Evolutionary conservation across 2,888 invertebrate genomes (phyloP), one percentile per base, ranked within the genome.

Genomic region (Mylabris sibirica): DNA sequence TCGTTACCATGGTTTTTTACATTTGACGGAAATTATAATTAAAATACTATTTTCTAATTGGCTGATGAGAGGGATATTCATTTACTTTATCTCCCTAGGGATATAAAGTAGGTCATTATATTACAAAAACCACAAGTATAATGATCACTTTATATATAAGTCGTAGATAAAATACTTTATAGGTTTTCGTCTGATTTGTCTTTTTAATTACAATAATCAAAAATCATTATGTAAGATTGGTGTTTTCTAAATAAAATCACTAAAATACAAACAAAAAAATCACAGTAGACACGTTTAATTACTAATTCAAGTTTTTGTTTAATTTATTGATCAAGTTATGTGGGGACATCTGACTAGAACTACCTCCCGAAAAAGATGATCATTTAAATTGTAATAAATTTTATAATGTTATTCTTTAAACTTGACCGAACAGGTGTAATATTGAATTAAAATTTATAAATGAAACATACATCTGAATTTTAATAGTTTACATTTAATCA

Each of bases 251-350:
- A 44, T 8, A 17, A 44, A n/a, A n/a, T n/a, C n/a, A n/a, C n/a
- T n/a, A n/a, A 44, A 17, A 44, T 17, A 30, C 5, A 3, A 17
- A 17, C 12, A 44, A 44, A 17, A 44, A 12, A 17, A n/a, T 17
- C 3, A 44, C 6, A 41, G 6, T n/a, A 44, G 17, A 44, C 44
- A 44, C 17, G 44, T 44, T 44, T 44, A 44, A 44, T 44, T 44
- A n/a, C 44, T 17, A n/a, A 11, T 24, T 22, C 22, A 53, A 4
- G 8, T 30, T 30, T n/a, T 53, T 53, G 24, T 22, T 17, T 49
- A 53, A 53, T 53, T 53, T 53, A 53, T 53, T 53, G 53, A 12
- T 53, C 53, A 53, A 53, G 53, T 24, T 12, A 20, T 3, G 9
- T 4, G 20, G n/a, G 6, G 2, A 17, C 20, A 17, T 17, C 17